Percentiles rank a stretch among this genome's conserved stretches.
Conservation (phyloP, 2,888 invertebrate species). For the Nezara viridula region DNA sequence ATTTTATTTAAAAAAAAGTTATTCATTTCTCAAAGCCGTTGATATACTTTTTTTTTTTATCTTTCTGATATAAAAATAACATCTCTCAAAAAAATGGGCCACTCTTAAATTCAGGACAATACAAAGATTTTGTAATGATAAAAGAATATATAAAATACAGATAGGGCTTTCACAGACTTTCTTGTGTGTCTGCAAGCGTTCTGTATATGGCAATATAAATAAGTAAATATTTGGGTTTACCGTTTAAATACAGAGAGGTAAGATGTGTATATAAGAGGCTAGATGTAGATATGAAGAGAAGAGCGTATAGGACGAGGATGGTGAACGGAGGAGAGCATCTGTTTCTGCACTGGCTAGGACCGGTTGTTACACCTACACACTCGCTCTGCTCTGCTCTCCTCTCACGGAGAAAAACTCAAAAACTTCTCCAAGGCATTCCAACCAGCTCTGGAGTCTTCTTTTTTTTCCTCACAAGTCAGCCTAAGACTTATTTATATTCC, state of each 20-base stretch:
- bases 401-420: slow-evolving; percentile 37
- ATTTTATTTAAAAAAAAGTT: no score
- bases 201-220: no score
- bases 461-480: not conserved
- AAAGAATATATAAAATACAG: no score
- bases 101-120: no score
- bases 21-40: no score
- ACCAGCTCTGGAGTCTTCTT: not conserved
- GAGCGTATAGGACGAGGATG: not conserved
- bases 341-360: slow-evolving; percentile 20
- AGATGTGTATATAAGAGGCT: not conserved
- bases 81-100: no score
- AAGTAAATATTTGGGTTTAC: no score
- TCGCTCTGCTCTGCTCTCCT: slow-evolving; percentile 10
- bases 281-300: slow-evolving; percentile 32
- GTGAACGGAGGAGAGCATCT: slow-evolving; percentile 25
- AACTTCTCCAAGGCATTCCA: slow-evolving; percentile 27
- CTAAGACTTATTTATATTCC: slow-evolving; percentile 16
- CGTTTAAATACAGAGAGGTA: not conserved
- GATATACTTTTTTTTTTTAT: no score
- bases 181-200: no score
- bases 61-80: no score
- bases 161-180: no score
- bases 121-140: no score
- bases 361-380: slow-evolving; percentile 57